Evolutionary conservation across 1,140 invertebrate species (phyloP), one percentile per base, ranked within the genome.

Genomic region (Macrostomum lignano): DNA sequence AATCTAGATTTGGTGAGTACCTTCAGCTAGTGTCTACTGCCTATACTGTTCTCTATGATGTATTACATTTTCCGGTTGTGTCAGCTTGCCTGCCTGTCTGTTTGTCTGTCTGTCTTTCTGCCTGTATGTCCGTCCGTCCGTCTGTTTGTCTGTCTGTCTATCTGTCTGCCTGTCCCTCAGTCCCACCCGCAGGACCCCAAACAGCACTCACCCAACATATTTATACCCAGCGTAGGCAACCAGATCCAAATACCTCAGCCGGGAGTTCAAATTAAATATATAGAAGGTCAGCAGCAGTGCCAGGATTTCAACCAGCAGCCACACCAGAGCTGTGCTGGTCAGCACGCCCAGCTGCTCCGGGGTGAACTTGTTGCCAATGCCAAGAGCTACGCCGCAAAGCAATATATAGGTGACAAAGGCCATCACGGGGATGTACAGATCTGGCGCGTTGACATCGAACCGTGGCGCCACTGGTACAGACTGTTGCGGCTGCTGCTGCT

Each of bases 401-500:
- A 94, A 64, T 21, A 94, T 66, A 47, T 93, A 96, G 3, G 88
- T 94, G 22, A 94, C 70, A 59, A 91, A 94, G 29, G 78, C 81
- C 88, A 96, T 96, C 19, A 69, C 68, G 52, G 84, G 84, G 46
- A 94, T 84, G 61, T 98, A 98, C 35, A 96, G 65, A 64, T 98
- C 88, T 20, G 86, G 82, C n/a, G 82, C 82, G 65, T 96, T 96
- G 25, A 82, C 66, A 50, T 96, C 86, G 60, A 73, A 77, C 38
- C 81, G 66, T 17, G 88, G 84, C 45, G 86, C 73, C 30, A 93
- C 68, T 5, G 81, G n/a, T n/a, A n/a, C n/a, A n/a, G n/a, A n/a
- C n/a, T n/a, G n/a, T n/a, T n/a, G n/a, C n/a, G n/a, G 79, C 4
- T 20, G 13, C 4, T 33, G 24, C 4, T 33, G 11, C 9, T 33